Evolutionary conservation across 2,888 invertebrate genomes (phyloP), one percentile per base, ranked within the genome.

Genomic region (Meandrusa payeni): DNA sequence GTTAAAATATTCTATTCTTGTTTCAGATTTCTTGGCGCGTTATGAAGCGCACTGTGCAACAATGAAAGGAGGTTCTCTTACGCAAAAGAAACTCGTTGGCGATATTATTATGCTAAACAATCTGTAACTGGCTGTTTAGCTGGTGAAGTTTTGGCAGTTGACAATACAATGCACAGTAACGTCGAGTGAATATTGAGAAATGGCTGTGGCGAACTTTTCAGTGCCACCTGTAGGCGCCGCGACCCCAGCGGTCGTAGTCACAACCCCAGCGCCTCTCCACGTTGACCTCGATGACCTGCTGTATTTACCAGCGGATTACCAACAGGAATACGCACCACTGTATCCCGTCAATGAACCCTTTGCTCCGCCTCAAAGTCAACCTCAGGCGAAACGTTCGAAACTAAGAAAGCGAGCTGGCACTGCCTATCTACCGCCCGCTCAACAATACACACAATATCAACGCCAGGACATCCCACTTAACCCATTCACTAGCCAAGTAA

Each of bases 191-290:
- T 75, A 72, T 45, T 67, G 56, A 76, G 69, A 69, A 60, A 83
- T 89, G 87, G 85, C 85, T 57, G 68, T 87, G 57, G 72, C 71
- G 55, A 88, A 88, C 66, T 88, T 79, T 52, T 78, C 86, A 55
- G 61, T 80, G 49, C 71, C 79, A 42, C 64, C 73, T 47, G 70
- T 70, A 44, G 68, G 66, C 10, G 71, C 63, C 11, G 78, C 76
- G 43, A 72, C 81, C 41, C 85, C 86, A 17, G 67, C 71, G 32
- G 61, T 85, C 33, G 57, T 63, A 13, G 61, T 72, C 20, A 71
- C 85, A 5, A 61, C 79, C 2, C 57, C 82, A 4, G 57, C 67
- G 11, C 82, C 86, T 5, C 57, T 82, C 9, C 71, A 69, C 19
- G 72, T 79, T 17, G 67, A 69, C 46, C 67, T 86, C 20, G 82